Evolutionary conservation across 1,140 invertebrate species (phyloP), one percentile per base, ranked within the genome.

Genomic region (Chlorops oryzae): DNA sequence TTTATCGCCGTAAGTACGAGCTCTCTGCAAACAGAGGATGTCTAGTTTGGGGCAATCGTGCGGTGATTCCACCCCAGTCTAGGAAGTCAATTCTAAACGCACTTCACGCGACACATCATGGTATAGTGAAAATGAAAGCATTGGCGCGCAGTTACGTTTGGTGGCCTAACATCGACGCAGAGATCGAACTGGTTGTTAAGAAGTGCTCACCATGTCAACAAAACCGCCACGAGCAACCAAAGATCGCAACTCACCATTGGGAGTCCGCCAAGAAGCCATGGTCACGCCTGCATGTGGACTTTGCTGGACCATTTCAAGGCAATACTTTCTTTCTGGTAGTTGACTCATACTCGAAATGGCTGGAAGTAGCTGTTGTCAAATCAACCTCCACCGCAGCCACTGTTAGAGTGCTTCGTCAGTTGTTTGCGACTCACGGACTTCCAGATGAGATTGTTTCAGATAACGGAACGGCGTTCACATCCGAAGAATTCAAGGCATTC

Each of bases 91-190:
- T 74, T 43, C 47, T 74, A n/a, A 17, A 59, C 10, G 56, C 64
- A 37, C 59, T 78, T 18, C 76, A 78, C 56, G 27, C 35, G 1
- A 55, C 58, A n/a, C 74, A 78, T 56, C 53, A 64, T 25, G 73
- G 77, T 2, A 72, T 76, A 7, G 59, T 71, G 3, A 60, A 70
- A 43, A 76, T 74, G 58, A 78, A 78, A 51, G 24, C 45, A 7
- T 34, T 69, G 5, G 70, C 75, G 5, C 49, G 75, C 0, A 59
- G 50, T 7, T 73, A 71, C 45, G 55, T 74, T 3, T 79, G 66
- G 63, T 79, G 75, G 76, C 67, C 67, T 23, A 57, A 62, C 7
- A 61, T 79, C 2, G 72, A 76, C 53, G 49, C 47, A 2, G 70
- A 75, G 9, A 68, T 77, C 34, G 68, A 75, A 54, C n/a, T 34